Conservation (phyloP, 2,888 invertebrate genomes). For the Spisula solida region DNA sequence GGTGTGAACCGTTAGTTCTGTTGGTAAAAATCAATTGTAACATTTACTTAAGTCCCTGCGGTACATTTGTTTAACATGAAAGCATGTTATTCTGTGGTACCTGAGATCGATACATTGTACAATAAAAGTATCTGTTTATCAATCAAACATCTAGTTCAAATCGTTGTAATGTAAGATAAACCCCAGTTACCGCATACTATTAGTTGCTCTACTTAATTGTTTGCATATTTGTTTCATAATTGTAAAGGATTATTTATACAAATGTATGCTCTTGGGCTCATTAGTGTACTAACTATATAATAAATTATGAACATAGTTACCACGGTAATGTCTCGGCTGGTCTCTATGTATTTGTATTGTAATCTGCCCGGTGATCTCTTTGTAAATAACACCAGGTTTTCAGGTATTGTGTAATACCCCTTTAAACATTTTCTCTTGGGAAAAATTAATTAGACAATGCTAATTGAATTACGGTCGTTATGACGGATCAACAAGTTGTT, state of each 20-base stretch:
- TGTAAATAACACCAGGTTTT: background rate
- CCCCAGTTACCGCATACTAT: background rate
- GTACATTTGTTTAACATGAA: conserved; percentile 9
- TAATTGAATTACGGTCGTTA: background rate
- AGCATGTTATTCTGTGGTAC: background rate
- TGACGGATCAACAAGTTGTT: background rate
- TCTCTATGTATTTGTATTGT: background rate
- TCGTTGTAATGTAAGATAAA: background rate
- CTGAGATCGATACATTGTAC: background rate
- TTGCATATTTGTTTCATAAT: conserved; percentile 1
- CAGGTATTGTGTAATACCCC: background rate
- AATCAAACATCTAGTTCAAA: background rate
- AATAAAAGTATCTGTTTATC: background rate
- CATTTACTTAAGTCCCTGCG: background rate
- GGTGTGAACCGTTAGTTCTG: background rate
- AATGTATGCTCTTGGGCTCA: background rate
- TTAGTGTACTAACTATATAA: background rate
- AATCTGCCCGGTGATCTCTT: background rate
- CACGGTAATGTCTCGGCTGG: background rate
- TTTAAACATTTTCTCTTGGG: background rate
- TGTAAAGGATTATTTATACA: background rate
- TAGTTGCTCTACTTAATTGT: background rate
- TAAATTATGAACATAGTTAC: background rate
- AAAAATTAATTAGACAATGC: background rate
- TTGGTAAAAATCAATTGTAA: conserved; percentile 15